Conservation (phyloP, 2,113 vertebrate genomes). For the Ondatra zibethicus region DNA sequence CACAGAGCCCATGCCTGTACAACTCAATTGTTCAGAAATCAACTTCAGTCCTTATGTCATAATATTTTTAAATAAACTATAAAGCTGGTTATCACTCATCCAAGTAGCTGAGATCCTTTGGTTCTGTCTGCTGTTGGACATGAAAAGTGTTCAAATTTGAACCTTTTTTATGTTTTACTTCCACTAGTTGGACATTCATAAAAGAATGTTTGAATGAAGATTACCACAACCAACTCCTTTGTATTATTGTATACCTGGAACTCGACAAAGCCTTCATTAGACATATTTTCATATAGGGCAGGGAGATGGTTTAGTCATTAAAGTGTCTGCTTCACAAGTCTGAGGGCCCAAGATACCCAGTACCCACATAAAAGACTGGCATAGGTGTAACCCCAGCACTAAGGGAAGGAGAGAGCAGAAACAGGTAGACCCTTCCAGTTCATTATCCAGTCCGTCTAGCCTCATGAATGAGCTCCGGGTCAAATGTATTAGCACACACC, state of each 20-base stretch:
- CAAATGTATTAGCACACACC: neutral
- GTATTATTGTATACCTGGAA: slow-evolving; percentile 58
- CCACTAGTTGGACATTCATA: slow-evolving; percentile 25
- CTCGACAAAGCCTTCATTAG: slow-evolving; percentile 35
- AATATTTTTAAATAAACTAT: slow-evolving; percentile 56
- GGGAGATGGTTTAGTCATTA: neutral
- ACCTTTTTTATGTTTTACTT: slow-evolving; percentile 35
- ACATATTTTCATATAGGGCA: slow-evolving; percentile 34
- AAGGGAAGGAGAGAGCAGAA: neutral
- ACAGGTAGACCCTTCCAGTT: neutral
- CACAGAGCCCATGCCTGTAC: neutral
- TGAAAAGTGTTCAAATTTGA: slow-evolving; percentile 59
- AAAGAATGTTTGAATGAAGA: slow-evolving; percentile 53
- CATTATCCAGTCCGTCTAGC: neutral
- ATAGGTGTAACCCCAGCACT: neutral
- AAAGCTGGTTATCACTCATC: neutral
- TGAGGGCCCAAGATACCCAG: neutral
- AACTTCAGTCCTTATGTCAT: slow-evolving; percentile 44
- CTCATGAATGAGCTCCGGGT: neutral
- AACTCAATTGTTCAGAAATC: slow-evolving; percentile 46
- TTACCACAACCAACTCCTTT: slow-evolving; percentile 21
- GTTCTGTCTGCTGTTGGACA: slow-evolving; percentile 27
- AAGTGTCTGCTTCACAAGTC: neutral
- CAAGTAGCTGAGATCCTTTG: slow-evolving; percentile 45
- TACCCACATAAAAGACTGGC: neutral